Evolutionary conservation across 2,888 invertebrate species (phyloP).

Genomic region (Coleophora deauratella): DNA sequence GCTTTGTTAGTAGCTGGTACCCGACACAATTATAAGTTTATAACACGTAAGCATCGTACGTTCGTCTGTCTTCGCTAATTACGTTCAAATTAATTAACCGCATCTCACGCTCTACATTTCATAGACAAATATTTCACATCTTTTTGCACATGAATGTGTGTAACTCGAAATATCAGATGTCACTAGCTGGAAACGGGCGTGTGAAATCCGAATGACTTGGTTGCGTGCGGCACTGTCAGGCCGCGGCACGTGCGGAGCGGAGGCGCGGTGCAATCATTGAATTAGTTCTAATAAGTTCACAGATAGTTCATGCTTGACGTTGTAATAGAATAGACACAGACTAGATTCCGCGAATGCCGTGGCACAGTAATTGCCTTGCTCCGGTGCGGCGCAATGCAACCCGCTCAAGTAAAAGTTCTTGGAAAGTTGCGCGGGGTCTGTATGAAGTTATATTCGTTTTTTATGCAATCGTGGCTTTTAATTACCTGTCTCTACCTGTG

Average conservation of each 20-base stretch:
- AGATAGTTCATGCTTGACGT: conserved; percentile 37
- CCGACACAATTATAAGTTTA: too few species aligned
- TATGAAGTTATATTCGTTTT: too few species aligned
- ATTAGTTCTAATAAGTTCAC: conserved; percentile 52
- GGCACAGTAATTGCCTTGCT: too few species aligned
- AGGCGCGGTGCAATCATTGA: conserved; percentile 52
- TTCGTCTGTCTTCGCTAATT: background rate
- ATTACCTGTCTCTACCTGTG: background rate
- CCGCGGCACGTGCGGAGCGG: conserved; percentile 34
- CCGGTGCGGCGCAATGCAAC: background rate
- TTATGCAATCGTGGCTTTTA: too few species aligned
- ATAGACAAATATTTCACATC: too few species aligned
- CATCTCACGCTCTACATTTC: too few species aligned
- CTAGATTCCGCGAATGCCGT: too few species aligned
- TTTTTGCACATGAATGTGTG: too few species aligned
- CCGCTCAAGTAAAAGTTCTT: background rate
- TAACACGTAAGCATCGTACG: background rate
- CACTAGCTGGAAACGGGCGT: conserved; percentile 13
- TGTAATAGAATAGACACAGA: conserved; percentile 24
- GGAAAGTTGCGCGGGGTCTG: background rate
- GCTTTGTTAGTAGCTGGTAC: too few species aligned
- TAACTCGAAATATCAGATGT: too few species aligned
- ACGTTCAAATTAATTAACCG: too few species aligned
- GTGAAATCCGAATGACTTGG: conserved; percentile 48
- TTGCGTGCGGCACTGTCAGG: conserved; percentile 38